Evolutionary conservation across 2,888 invertebrate species (phyloP).

Genomic region (Caenorhabditis panamensis): DNA sequence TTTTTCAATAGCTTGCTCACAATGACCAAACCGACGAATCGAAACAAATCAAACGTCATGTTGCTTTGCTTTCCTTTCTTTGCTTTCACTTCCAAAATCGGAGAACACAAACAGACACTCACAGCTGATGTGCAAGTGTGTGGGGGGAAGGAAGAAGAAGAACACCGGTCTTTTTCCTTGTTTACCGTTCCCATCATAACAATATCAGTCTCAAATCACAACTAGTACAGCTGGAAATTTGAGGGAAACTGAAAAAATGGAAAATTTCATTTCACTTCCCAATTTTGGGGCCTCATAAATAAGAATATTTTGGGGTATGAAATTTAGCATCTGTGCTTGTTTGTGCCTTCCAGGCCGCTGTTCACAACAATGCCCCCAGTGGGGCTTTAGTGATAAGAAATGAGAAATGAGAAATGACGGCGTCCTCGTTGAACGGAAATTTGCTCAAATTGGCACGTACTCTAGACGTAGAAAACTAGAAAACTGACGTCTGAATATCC

Average conservation of each 20-base stretch:
- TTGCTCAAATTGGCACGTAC: too few species aligned
- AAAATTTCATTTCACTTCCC: constrained; percentile 15
- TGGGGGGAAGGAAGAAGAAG: neutral
- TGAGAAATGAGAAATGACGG: too few species aligned
- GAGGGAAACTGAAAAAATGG: constrained; percentile 21
- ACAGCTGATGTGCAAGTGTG: constrained; percentile 27
- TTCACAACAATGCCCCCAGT: constrained; percentile 38
- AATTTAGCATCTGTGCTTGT: constrained; percentile 25
- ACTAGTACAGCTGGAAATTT: constrained; percentile 13
- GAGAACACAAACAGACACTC: constrained; percentile 37
- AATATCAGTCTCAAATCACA: too few species aligned
- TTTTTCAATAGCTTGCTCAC: too few species aligned
- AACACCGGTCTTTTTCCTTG: constrained; percentile 28
- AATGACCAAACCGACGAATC: too few species aligned
- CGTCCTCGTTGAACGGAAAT: too few species aligned
- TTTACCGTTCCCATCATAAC: constrained; percentile 27
- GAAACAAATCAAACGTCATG: too few species aligned
- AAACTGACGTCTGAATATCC: too few species aligned
- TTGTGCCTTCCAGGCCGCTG: constrained; percentile 43
- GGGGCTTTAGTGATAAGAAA: too few species aligned
- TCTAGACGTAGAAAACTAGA: constrained; percentile 39
- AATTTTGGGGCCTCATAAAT: too few species aligned
- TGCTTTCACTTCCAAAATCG: constrained; percentile 12
- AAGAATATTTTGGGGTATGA: neutral
- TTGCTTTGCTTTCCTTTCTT: constrained; percentile 12